Conservation (phyloP, 2,888 invertebrate species). For the Hirtodrosophila confusa region DNA sequence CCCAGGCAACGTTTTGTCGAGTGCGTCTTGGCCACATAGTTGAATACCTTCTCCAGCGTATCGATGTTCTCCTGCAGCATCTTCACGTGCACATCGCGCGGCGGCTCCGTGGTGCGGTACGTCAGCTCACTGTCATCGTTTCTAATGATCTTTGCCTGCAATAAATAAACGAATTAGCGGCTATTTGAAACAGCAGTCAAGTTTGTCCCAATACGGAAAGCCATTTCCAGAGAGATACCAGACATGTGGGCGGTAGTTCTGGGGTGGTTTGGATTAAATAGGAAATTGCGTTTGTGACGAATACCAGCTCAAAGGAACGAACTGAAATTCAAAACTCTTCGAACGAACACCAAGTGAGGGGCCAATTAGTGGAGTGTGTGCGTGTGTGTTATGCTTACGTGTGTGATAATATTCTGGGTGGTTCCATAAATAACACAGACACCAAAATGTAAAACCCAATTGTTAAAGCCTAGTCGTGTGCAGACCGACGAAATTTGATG, state of each 20-base stretch:
- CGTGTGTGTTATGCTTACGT: too few relatives aligned
- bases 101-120: slow-evolving; percentile 89
- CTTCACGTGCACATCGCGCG: slow-evolving; percentile 89
- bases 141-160: slow-evolving; percentile 89
- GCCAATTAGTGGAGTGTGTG: too few relatives aligned
- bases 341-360: too few relatives aligned
- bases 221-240: not conserved
- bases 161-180: slow-evolving; percentile 23
- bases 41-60: slow-evolving; percentile 93
- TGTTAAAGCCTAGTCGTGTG: too few relatives aligned
- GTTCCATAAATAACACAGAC: slow-evolving; percentile 1
- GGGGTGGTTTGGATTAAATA: slow-evolving; percentile 2
- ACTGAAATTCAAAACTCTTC: too few relatives aligned
- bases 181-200: not conserved
- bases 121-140: slow-evolving; percentile 88
- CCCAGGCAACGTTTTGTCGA: slow-evolving; percentile 92
- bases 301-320: not conserved
- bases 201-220: not conserved
- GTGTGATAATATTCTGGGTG: not conserved
- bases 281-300: slow-evolving; percentile 1
- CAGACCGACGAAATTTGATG: too few relatives aligned
- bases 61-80: slow-evolving; percentile 91
- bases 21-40: slow-evolving; percentile 90
- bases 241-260: not conserved
- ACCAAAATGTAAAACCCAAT: too few relatives aligned